Evolutionary conservation across 1,140 invertebrate species (phyloP).

Genomic region (Drosophila nikananu): DNA sequence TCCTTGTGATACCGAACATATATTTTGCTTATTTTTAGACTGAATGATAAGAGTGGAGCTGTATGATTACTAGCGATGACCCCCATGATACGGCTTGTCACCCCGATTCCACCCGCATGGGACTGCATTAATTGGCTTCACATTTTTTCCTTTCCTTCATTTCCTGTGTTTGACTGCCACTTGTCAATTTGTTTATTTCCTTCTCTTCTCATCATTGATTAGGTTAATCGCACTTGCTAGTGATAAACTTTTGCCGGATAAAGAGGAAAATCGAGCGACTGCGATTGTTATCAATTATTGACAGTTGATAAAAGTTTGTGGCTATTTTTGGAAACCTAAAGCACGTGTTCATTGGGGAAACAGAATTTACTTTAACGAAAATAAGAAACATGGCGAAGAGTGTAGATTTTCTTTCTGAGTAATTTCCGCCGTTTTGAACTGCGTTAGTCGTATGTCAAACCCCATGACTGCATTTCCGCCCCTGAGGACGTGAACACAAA

Average conservation of each 20-base stretch:
- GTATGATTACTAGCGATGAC: conserved; percentile 7
- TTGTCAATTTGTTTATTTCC: conserved; percentile 43
- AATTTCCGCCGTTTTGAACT: not conserved
- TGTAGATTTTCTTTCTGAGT: not conserved
- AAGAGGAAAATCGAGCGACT: not conserved
- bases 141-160: conserved; percentile 21
- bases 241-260: conserved; percentile 29
- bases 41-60: conserved; percentile 6
- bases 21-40: conserved; percentile 33
- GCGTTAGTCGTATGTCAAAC: conserved; percentile 8
- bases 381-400: not conserved
- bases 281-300: conserved; percentile 28
- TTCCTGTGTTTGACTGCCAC: conserved; percentile 45
- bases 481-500: not conserved
- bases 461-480: conserved; percentile 19
- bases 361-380: not conserved
- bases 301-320: conserved; percentile 23
- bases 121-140: conserved; percentile 22
- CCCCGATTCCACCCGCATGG: not conserved
- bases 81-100: not conserved
- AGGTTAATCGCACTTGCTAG: conserved; percentile 29
- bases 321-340: not conserved
- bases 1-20: conserved; percentile 25
- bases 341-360: not conserved
- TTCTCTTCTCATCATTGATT: conserved; percentile 16